These are phyloP conservation scores for Rhopalosiphum nymphaeae DNA, from an alignment of 2,888 invertebrate species.

Conservation along the genomic window DNA sequence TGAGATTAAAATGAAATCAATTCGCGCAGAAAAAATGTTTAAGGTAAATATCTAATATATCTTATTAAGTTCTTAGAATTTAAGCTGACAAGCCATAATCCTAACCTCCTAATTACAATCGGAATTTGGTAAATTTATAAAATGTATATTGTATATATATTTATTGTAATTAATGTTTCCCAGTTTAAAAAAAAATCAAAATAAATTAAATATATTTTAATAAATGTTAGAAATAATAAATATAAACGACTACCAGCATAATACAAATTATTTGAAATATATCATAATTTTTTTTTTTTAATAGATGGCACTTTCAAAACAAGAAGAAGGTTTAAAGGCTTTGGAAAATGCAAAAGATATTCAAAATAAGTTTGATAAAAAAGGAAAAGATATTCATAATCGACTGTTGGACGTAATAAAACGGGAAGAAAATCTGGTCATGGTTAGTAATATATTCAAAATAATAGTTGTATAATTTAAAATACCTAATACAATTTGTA, in stretches of 20 bases:
- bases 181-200: not conserved
- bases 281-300: not conserved
- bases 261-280: not conserved
- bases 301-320: slow-evolving; percentile 58
- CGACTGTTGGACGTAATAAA: slow-evolving; percentile 41
- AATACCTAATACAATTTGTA: slow-evolving; percentile 19
- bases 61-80: not conserved
- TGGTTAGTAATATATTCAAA: slow-evolving; percentile 17
- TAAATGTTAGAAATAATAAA: too few relatives aligned
- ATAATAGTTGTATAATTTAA: not conserved
- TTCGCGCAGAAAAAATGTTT: slow-evolving; percentile 58
- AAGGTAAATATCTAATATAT: slow-evolving; percentile 4
- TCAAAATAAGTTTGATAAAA: slow-evolving; percentile 61
- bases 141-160: not conserved
- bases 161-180: not conserved
- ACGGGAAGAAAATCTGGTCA: slow-evolving; percentile 44
- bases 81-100: not conserved
- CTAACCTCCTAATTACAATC: not conserved
- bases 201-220: not conserved
- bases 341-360: slow-evolving; percentile 60
- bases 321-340: slow-evolving; percentile 56
- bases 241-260: not conserved
- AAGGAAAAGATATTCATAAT: slow-evolving; percentile 50
- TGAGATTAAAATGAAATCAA: slow-evolving; percentile 54
- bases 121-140: not conserved